Evolutionary conservation across 2,888 invertebrate species (phyloP), one percentile per base, ranked within the genome.

Genomic region (Apocheima hispidaria): DNA sequence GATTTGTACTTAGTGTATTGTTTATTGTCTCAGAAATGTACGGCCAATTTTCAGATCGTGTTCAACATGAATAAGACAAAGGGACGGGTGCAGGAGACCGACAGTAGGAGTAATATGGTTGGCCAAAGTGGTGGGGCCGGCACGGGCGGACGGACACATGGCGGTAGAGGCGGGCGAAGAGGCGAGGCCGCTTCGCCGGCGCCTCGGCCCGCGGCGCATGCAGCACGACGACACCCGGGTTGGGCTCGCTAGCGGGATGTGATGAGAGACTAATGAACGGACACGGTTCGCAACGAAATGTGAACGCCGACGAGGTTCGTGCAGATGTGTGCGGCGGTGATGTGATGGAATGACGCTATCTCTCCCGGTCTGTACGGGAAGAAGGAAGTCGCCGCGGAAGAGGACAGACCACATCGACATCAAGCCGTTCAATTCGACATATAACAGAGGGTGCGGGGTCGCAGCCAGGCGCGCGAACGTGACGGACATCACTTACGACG

Each of bases 401-500:
- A 86, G 78, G 74, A 83, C 71, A 87, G 81, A 84, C 82, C 82
- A 90, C 89, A 88, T 79, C 75, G 77, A 88, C 78, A 63, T 75
- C 69, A 90, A 90, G 88, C 88, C 81, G 82, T 83, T 85, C 78
- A 80, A 78, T 70, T 84, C 77, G 82, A 88, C 86, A 88, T 86
- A 81, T 76, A 86, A 84, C 70, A 84, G 76, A 79, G 81, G 83
- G 79, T 76, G 81, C 72, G 84, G 83, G 79, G 70, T 82, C 83
- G 84, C 82, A 80, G 84, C 81, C 82, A 82, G 79, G 80, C 79
- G 78, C 82, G 78, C 79, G 74, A 75, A 78, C 84, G 77, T 75
- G 78, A 70, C 78, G 76, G 73, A 81, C 81, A 82, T 91, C 88
- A 95, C 95, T 95, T 95, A 95, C 94, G 88, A 93, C 94, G 93